Evolutionary conservation across 64 coral and sea anemone species (phyloP), one percentile per base, ranked within the genome.

Genomic region (Montipora efflorescens): DNA sequence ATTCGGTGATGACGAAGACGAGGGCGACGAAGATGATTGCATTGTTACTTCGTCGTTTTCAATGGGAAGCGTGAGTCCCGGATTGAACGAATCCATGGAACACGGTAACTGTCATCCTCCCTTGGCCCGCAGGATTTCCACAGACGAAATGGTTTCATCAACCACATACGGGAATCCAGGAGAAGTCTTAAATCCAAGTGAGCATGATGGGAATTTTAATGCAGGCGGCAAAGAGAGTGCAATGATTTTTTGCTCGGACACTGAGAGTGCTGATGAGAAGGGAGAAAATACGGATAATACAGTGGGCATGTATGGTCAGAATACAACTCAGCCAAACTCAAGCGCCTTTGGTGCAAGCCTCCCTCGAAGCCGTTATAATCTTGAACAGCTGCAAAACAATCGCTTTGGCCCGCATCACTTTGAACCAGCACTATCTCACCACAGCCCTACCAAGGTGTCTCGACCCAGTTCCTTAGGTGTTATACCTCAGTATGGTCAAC

Each of bases 1-100:
- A 19, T 95, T 94, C 69, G 95, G 95, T 7, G 92, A 97, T 95
- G 96, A 97, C 75, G 93, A 95, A 25, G 89, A 95, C 3, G 94
- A 96, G 18, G 96, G 94, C 25, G 95, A 93, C 16, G 95, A 97
- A 6, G 95, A 96, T 36, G 96, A 97, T 55, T 97, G 96, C n/a
- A 90, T 97, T 45, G 96, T 97, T 61, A 97, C 96, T 46, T 97
- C 95, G 79, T 97, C 96, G 8, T 97, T 97, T 64, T 97, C 96
- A 0, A 76, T 95, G 13, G 96, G 90, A 59, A 92, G 96, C 28
- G 74, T 77, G 5, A 97, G 96, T 77, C 96, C 96, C 15, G 78
- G 79, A 23, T 89, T 94, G n/a, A 95, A 95, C 20, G 93, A 92
- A 45, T 97, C 91, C 21, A 78, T 89, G 45, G 93, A 94, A 14